Conservation (phyloP, 2,113 vertebrate genomes). For the Trichechus manatus region DNA sequence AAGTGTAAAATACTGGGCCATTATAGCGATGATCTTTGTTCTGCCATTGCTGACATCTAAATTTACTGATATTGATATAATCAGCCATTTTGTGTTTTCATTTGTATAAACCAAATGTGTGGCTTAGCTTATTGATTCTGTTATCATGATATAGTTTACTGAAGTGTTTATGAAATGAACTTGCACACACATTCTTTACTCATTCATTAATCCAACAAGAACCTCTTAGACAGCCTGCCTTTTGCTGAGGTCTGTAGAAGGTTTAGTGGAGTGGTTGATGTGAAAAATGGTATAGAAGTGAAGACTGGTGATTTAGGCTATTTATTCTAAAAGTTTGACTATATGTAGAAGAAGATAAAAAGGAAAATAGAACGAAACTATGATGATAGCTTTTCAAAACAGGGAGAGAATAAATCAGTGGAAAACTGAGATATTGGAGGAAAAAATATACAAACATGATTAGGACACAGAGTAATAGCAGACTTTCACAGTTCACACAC, state of each 20-base stretch:
- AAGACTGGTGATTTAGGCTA: background rate
- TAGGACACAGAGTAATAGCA: background rate
- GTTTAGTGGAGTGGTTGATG: background rate
- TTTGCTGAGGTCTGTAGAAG: background rate
- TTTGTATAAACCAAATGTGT: constrained; percentile 85
- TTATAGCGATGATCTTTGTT: constrained; percentile 77
- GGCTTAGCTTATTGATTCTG: constrained; percentile 85
- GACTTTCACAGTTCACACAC: background rate
- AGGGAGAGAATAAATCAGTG: background rate
- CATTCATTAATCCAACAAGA: constrained; percentile 71
- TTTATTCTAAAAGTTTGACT: background rate
- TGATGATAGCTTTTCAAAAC: background rate
- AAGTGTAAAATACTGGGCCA: constrained; percentile 76
- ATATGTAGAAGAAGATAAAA: background rate
- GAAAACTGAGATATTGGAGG: background rate
- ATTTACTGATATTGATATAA: constrained; percentile 83
- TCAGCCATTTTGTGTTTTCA: constrained; percentile 84
- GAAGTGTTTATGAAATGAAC: constrained; percentile 80
- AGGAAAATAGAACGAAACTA: background rate
- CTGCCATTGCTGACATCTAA: constrained; percentile 81
- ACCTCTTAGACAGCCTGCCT: background rate
- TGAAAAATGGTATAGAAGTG: background rate
- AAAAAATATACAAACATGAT: background rate
- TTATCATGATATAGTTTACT: constrained; percentile 82
- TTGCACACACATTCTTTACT: constrained; percentile 58